Evolutionary conservation across 2,113 vertebrate species (phyloP), one percentile per base, ranked within the genome.

Genomic region (Syngnathus floridae): DNA sequence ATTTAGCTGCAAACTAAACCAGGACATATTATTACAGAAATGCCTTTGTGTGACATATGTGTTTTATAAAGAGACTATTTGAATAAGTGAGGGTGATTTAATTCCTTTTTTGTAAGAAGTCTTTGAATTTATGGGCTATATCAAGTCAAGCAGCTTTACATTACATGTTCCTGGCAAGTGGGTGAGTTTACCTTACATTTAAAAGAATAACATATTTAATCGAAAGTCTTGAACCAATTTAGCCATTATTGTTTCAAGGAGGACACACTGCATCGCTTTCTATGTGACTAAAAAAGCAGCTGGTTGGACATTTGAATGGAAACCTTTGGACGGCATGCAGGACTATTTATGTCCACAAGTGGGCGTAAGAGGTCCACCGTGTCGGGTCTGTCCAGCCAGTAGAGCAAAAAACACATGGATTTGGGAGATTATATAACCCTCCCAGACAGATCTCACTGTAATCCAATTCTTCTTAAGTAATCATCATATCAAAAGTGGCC

Each of bases 381-480:
- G 58, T 31, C 26, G 3, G 26, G 26, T 55, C 52, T 26, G 21
- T 55, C 13, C 54, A 56, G 59, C 43, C 58, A 60, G 37, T 70
- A 71, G 71, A 43, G 11, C 57, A 62, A 82, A 63, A 62, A 82
- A 63, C 80, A 72, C 72, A 79, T 75, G 77, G 85, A 84, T 88
- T 87, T 79, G 73, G 38, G 62, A 74, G 79, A 65, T 87, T 84
- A 80, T 72, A 79, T 80, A 81, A 73, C 62, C 62, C 73, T 74
- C 77, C 71, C 79, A 81, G 75, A 84, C 77, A 72, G 55, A 52
- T 64, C 73, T 82, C 73, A 63, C 56, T 46, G 65, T 80, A 86
- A 89, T 88, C 84, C 62, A 83, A 77, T 85, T 84, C 38, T 46
- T 59, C 40, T 62, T 68, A 74, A 84, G 78, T 73, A 74, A 79